phyloP scores from a whole-genome alignment of 1,140 invertebrate species.

The Apis dorsata region DNA sequence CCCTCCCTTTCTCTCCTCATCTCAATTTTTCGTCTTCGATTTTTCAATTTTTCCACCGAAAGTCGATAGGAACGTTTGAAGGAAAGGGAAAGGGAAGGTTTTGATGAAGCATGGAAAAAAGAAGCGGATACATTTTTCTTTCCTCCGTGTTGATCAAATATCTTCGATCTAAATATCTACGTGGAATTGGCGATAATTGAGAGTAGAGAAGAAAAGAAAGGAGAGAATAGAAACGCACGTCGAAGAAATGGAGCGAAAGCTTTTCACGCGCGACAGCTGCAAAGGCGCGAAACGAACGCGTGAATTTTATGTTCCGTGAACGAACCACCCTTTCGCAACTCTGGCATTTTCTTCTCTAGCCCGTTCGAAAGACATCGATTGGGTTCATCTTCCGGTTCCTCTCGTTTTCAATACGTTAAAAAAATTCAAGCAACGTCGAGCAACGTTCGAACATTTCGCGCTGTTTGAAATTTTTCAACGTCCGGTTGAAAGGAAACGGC shows the following conservation, averaged over 20 bases:
- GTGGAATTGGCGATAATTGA: constrained; percentile 31
- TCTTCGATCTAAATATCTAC: neutral
- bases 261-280: constrained; percentile 50
- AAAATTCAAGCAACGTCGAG: neutral
- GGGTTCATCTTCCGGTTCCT: neutral
- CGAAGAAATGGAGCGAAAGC: constrained; percentile 36
- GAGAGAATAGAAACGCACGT: neutral
- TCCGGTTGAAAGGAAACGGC: constrained; percentile 30
- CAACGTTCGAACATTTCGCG: neutral
- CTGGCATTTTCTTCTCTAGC: neutral
- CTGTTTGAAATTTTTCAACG: constrained; percentile 10
- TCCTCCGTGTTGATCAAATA: no score
- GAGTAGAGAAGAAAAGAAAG: no score
- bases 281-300: constrained; percentile 25
- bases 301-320: constrained; percentile 68
- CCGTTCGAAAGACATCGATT: neutral
- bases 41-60: no score
- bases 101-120: no score
- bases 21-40: neutral
- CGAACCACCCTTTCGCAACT: constrained; percentile 38
- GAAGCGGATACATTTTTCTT: no score
- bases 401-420: neutral
- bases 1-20: neutral
- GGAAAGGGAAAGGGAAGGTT: no score
- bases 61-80: no score